Evolutionary conservation across 2,113 vertebrate genomes (phyloP), one percentile per base, ranked within the genome.

Genomic region (Entosphenus tridentatus): DNA sequence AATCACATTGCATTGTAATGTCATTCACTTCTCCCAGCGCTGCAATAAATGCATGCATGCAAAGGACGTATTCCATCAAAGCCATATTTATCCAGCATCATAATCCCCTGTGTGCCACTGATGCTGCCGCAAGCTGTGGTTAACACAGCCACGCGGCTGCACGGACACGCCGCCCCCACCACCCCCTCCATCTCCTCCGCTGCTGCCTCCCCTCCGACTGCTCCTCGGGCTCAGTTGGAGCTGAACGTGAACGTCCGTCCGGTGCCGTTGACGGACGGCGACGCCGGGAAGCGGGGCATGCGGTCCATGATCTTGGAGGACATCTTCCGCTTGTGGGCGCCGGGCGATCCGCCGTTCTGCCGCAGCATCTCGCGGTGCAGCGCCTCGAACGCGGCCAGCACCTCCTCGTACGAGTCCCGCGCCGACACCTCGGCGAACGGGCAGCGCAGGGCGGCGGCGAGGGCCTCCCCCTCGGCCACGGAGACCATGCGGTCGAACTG

Each of bases 401-500:
- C 62, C 75, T 85, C 83, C 62, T 85, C 83, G 1, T 79, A 83
- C 71, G 80, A 80, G 75, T 85, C 82, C 56, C 83, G 76, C 2
- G 80, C 80, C 14, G 82, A 83, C 70, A 84, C 79, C 75, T 85
- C 83, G 0, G 76, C 78, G 75, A 81, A 80, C 2, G 80, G 80
- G 2, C 80, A 74, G 73, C 81, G 82, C 70, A 85, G 73, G n/a
- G 79, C 78, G n/a, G 76, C 79, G 57, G 79, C 79, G 55, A 85
- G 78, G 70, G 78, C 78, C 68, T 81, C 75, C 0, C 82, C 83
- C 0, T 84, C 82, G 71, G 81, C 73, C 0, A 73, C 76, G 73
- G 79, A 76, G 69, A 85, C 83, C 83, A 85, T 85, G 57, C 83
- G 75, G 75, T 85, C 83, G 2, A 78, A 83, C 77, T 84, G 75